Evolutionary conservation across 2,888 invertebrate genomes (phyloP).

Genomic region (Mimas tiliae): DNA sequence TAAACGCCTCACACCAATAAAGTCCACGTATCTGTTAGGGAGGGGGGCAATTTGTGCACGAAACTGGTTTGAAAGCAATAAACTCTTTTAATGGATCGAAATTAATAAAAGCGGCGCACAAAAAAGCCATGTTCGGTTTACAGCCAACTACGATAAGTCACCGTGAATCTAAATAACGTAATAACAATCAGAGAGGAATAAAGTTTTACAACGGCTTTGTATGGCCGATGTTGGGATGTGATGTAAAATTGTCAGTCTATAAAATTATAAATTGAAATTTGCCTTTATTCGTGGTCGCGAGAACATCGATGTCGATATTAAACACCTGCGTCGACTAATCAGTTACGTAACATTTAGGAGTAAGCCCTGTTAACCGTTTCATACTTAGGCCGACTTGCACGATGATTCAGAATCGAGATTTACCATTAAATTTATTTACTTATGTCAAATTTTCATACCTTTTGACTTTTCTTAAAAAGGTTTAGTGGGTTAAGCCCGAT

Average conservation of each 20-base stretch:
- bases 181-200: slow-evolving; percentile 45
- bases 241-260: slow-evolving; percentile 25
- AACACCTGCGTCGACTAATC: not conserved
- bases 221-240: slow-evolving; percentile 15
- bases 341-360: not conserved
- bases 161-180: slow-evolving; percentile 56
- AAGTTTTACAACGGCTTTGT: slow-evolving; percentile 28
- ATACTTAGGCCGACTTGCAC: too few relatives aligned
- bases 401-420: too few relatives aligned
- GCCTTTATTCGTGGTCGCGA: not conserved
- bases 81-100: slow-evolving; percentile 74
- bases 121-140: slow-evolving; percentile 57
- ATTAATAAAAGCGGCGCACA: slow-evolving; percentile 69
- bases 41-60: slow-evolving; percentile 69
- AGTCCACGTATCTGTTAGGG: slow-evolving; percentile 55
- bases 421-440: too few relatives aligned
- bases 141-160: slow-evolving; percentile 53
- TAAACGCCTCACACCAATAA: slow-evolving; percentile 65
- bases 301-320: not conserved
- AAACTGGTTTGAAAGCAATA: slow-evolving; percentile 66
- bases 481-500: too few relatives aligned
- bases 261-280: slow-evolving; percentile 13
- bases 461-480: too few relatives aligned
- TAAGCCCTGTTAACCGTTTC: not conserved
- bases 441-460: too few relatives aligned